Conservation (phyloP, 92 coral and sea anemone species). For the Anthopleura xanthogrammica region DNA sequence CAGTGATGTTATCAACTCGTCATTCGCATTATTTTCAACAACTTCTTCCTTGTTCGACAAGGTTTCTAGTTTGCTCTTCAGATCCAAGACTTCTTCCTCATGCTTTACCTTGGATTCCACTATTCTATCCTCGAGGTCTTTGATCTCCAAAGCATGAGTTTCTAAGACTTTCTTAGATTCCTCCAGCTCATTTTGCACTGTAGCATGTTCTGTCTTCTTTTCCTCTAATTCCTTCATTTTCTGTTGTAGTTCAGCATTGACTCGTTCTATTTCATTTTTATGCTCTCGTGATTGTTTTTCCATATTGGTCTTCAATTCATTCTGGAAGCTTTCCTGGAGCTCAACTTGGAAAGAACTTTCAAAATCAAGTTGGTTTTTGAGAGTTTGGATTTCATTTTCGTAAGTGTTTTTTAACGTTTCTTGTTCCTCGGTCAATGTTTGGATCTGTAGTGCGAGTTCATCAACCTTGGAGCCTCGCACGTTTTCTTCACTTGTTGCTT, state of each 20-base stretch:
- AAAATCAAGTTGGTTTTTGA: constrained; percentile 68
- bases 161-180: constrained; percentile 36
- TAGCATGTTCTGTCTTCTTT: constrained; percentile 42
- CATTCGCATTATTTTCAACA: constrained; percentile 1
- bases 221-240: constrained; percentile 50
- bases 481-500: constrained; percentile 38
- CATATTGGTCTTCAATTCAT: constrained; percentile 48
- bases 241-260: constrained; percentile 54
- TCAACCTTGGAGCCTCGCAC: constrained; percentile 36
- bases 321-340: constrained; percentile 70
- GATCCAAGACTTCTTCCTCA: constrained; percentile 47
- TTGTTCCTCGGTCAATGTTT: constrained; percentile 26
- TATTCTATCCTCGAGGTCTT: constrained; percentile 48
- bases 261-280: constrained; percentile 57
- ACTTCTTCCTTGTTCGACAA: constrained; percentile 20
- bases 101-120: constrained; percentile 50
- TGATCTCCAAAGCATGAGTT: constrained; percentile 29
- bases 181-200: constrained; percentile 55
- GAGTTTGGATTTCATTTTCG: constrained; percentile 67
- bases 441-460: constrained; percentile 36
- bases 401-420: constrained; percentile 51
- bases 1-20: constrained; percentile 54
- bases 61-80: constrained; percentile 43
- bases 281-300: constrained; percentile 57
- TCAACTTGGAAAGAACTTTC: constrained; percentile 75